phyloP scores from a whole-genome alignment of 1,140 invertebrate species.

The Chrysopa pallens region DNA sequence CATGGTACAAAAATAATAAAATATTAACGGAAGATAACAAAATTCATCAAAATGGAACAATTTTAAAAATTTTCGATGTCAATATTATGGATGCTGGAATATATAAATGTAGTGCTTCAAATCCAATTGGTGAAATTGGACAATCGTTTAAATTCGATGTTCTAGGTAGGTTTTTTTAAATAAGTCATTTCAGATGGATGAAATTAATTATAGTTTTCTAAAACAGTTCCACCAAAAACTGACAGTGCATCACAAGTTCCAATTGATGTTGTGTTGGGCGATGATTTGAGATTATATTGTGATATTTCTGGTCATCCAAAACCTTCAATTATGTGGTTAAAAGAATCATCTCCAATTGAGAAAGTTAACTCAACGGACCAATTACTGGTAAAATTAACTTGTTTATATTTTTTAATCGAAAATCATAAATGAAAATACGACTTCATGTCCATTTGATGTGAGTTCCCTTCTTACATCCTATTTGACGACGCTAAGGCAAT shows the following conservation, averaged over 20 bases:
- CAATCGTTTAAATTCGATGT: neutral
- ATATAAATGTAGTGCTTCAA: neutral
- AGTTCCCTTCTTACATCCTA: too few relatives aligned
- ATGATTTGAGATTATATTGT: conserved; percentile 1
- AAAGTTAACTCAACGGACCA: too few relatives aligned
- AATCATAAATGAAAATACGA: too few relatives aligned
- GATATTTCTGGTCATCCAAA: conserved; percentile 3
- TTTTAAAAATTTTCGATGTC: neutral
- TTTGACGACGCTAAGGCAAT: too few relatives aligned
- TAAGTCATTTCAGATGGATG: neutral
- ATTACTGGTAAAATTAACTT: too few relatives aligned
- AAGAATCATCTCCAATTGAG: conserved; percentile 1
- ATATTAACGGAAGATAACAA: too few relatives aligned
- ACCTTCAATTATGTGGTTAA: conserved; percentile 5
- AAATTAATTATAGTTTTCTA: neutral
- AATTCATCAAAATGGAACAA: neutral
- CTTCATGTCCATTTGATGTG: too few relatives aligned
- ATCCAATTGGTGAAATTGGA: neutral
- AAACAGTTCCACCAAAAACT: neutral
- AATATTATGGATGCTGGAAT: neutral
- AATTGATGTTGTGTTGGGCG: neutral
- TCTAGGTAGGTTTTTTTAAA: neutral
- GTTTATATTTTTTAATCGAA: too few relatives aligned
- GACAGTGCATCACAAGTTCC: neutral
- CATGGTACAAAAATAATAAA: too few relatives aligned